phyloP scores from a whole-genome alignment of 2,797 vertebrate species.

The Ciconia nigra region DNA sequence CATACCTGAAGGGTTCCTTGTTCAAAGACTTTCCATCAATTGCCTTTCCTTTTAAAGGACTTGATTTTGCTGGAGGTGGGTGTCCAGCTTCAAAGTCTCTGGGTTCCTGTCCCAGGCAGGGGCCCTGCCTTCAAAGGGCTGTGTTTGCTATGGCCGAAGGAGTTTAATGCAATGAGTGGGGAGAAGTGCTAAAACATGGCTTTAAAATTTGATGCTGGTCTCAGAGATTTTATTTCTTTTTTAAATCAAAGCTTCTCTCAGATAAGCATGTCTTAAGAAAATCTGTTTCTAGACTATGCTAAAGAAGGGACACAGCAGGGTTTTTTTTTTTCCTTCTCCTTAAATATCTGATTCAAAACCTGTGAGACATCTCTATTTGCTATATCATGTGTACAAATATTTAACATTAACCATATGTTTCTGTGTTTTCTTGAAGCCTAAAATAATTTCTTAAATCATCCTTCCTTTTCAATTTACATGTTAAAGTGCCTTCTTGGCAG shows the following conservation, averaged over 20 bases:
- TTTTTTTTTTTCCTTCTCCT: neutral
- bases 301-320: neutral
- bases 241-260: neutral
- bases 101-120: neutral
- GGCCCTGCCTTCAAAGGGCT: slow-evolving; percentile 1
- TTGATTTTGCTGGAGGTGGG: slow-evolving; percentile 10
- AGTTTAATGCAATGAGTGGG: neutral
- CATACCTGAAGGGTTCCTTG: neutral
- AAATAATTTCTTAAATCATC: neutral
- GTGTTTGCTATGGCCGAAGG: neutral
- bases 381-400: neutral
- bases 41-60: slow-evolving; percentile 1
- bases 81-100: slow-evolving; percentile 11
- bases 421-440: neutral
- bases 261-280: neutral
- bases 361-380: neutral
- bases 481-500: slow-evolving; percentile 8
- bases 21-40: slow-evolving; percentile 15
- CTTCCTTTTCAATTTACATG: neutral
- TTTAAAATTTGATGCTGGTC: neutral
- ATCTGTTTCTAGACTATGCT: neutral
- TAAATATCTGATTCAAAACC: neutral
- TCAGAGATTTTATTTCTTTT: neutral
- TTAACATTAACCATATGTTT: slow-evolving; percentile 26
- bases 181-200: neutral